Evolutionary conservation across 2,113 vertebrate genomes (phyloP), one percentile per base, ranked within the genome.

Genomic region (Nymphicus hollandicus): DNA sequence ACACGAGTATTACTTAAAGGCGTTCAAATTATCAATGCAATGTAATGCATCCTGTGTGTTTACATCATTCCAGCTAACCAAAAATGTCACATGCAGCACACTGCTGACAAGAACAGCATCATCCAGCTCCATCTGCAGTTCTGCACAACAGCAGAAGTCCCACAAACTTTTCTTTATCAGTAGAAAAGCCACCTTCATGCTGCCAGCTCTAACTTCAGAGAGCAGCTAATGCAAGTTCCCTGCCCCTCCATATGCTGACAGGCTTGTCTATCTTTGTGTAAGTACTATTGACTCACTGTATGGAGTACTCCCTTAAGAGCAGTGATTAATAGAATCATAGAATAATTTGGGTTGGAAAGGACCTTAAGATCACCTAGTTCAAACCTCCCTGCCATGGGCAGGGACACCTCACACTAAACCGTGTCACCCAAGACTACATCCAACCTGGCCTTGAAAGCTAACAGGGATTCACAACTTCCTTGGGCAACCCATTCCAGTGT

Each of bases 1-100:
- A 63, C 28, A 19, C 0, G 0, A 56, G 6, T 37, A 53, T n/a
- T n/a, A 73, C 10, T 71, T 31, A 53, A 81, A 66, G 27, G 18
- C 9, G 66, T 50, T 39, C 33, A 50, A 56, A 66, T 80, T 58
- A 73, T 28, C 46, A 72, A 19, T 43, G 37, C 27, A 79, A 25
- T 5, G 7, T 20, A 68, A 87, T 10, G 11, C 4, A 68, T 73
- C 25, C 58, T 65, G 13, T 37, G 41, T 6, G 19, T 31, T 89
- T 52, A 13, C 22, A 65, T 31, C 7, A 16, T 24, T 70, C 58
- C 60, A 85, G 28, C 16, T 64, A 64, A 80, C 13, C 11, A 52
- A 69, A 79, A 80, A 23, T 20, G 43, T 86, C 35, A 85, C 20
- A 19, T 46, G 46, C 4, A 73, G 44, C 39, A 70, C 39, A 49